A percentile compares a stretch with the other conserved stretches of the same genome.
phyloP scores from a whole-genome alignment of 2,888 invertebrate genomes.

The Anarsia innoxiella region DNA sequence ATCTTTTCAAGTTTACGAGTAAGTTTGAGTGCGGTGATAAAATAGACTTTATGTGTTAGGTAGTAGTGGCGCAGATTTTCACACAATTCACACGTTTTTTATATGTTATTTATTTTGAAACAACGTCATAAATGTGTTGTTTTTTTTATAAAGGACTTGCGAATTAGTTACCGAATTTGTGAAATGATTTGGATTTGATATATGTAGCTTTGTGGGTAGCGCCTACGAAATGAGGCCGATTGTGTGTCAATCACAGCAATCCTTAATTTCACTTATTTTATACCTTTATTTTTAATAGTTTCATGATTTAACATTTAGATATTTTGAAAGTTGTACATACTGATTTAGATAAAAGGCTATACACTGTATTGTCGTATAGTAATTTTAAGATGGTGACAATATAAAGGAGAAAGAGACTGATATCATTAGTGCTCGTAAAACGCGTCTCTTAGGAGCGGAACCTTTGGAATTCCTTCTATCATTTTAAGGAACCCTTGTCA shows the following conservation, averaged over 20 bases:
- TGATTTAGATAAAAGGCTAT: no score
- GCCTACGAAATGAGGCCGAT: no score
- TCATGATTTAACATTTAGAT: no score
- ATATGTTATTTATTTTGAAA: slow-evolving; percentile 11
- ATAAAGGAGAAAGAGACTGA: slow-evolving; percentile 38
- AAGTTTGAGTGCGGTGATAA: slow-evolving; percentile 40
- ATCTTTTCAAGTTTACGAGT: slow-evolving; percentile 44
- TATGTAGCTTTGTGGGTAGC: no score
- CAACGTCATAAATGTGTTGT: slow-evolving; percentile 23
- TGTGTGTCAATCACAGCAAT: no score
- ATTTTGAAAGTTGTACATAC: no score
- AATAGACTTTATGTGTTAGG: slow-evolving; percentile 42
- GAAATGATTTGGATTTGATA: no score
- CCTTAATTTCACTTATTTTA: no score
- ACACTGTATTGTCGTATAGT: neutral
- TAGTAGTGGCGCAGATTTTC: slow-evolving; percentile 38
- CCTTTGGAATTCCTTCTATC: slow-evolving; percentile 63
- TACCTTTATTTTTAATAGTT: no score
- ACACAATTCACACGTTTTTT: slow-evolving; percentile 38
- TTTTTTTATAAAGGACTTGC: no score
- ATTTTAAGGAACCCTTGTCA: slow-evolving; percentile 69
- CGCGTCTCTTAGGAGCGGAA: slow-evolving; percentile 45
- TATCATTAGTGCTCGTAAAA: slow-evolving; percentile 58
- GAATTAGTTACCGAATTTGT: no score
- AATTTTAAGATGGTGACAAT: no score